phyloP scores from a whole-genome alignment of 2,888 invertebrate genomes.

The Melanostoma scalare region DNA sequence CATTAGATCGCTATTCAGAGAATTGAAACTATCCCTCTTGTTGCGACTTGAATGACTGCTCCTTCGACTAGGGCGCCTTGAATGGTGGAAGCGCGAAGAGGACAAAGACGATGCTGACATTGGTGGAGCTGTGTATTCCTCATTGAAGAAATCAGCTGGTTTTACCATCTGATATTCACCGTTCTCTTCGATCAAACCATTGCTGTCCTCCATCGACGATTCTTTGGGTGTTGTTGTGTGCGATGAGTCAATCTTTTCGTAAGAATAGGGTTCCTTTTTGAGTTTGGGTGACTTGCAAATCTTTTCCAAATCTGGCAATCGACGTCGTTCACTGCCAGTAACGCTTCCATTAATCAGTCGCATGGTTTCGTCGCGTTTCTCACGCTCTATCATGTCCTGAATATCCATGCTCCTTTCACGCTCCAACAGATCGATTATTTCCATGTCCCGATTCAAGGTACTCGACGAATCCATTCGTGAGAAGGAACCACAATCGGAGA shows the following conservation, averaged over 20 bases:
- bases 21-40: slow-evolving; percentile 81
- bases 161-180: slow-evolving; percentile 33
- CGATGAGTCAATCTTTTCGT: slow-evolving; percentile 69
- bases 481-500: slow-evolving; percentile 79
- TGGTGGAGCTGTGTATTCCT: slow-evolving; percentile 58
- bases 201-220: slow-evolving; percentile 11
- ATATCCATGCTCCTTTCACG: slow-evolving; percentile 82
- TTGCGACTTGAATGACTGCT: slow-evolving; percentile 73
- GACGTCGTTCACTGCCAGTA: slow-evolving; percentile 77
- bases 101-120: slow-evolving; percentile 69
- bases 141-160: slow-evolving; percentile 67
- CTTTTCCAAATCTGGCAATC: slow-evolving; percentile 80
- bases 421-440: slow-evolving; percentile 81
- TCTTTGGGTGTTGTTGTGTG: slow-evolving; percentile 39
- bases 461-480: slow-evolving; percentile 78
- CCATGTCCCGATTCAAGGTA: slow-evolving; percentile 81
- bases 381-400: slow-evolving; percentile 80
- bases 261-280: slow-evolving; percentile 77
- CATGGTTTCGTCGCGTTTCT: slow-evolving; percentile 78
- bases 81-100: slow-evolving; percentile 79
- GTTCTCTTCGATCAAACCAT: slow-evolving; percentile 17
- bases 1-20: slow-evolving; percentile 79
- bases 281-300: slow-evolving; percentile 79
- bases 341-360: slow-evolving; percentile 72
- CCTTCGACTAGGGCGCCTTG: slow-evolving; percentile 79